These are phyloP conservation scores for Sesamia inferens DNA, from an alignment of 2,888 invertebrate species.

Conservation along the genomic window DNA sequence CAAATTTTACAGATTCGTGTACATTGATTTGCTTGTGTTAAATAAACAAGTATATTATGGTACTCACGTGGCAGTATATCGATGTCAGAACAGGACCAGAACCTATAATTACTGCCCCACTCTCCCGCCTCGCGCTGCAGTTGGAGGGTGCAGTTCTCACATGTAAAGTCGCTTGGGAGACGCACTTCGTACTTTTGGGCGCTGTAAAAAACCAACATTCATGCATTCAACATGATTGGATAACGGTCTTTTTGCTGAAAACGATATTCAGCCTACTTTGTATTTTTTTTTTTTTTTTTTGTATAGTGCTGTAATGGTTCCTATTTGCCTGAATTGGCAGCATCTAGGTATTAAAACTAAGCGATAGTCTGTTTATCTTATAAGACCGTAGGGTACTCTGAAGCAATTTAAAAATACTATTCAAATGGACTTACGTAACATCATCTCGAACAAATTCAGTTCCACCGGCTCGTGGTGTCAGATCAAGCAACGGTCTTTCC, in stretches of 20 bases:
- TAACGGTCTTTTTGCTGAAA: no score
- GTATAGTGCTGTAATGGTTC: no score
- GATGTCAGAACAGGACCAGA: conserved; percentile 99
- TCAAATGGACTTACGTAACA: conserved; percentile 93
- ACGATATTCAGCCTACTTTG: no score
- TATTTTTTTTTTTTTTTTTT: no score
- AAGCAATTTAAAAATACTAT: not conserved
- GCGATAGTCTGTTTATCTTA: not conserved
- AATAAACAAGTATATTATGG: not conserved
- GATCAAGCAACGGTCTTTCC: conserved; percentile 95
- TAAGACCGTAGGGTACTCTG: not conserved
- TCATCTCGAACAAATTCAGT: conserved; percentile 95
- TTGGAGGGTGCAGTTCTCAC: conserved; percentile 96
- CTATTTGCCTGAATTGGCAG: no score
- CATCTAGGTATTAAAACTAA: not conserved
- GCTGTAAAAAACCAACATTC: conserved; percentile 81
- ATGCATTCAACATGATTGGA: no score
- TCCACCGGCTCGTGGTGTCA: conserved; percentile 95
- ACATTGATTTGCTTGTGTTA: no score
- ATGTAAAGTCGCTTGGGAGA: conserved; percentile 94
- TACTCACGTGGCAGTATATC: conserved; percentile 92
- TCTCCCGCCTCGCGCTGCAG: conserved; percentile 97
- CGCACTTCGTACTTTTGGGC: conserved; percentile 95
- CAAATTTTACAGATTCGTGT: no score
- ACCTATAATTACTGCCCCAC: conserved; percentile 95